Conservation (phyloP, 2,888 invertebrate species). For the Chrysolina oricalcia region DNA sequence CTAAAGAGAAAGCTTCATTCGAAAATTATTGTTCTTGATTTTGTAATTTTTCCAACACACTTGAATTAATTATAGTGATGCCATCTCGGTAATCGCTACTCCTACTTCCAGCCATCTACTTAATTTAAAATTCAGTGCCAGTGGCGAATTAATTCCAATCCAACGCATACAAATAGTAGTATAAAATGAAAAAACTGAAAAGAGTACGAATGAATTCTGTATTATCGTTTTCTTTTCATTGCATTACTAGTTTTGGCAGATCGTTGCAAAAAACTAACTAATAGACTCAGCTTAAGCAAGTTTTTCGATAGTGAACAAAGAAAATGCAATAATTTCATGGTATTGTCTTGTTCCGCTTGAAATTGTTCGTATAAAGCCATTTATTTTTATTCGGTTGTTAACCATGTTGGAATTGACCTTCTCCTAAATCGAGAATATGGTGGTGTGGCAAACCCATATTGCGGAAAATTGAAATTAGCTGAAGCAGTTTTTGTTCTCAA, state of each 20-base stretch:
- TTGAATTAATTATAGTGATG: slow-evolving; percentile 10
- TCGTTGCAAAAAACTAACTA: not conserved
- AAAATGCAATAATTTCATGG: slow-evolving; percentile 19
- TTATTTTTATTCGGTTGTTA: slow-evolving; percentile 48
- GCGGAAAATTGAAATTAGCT: slow-evolving; percentile 19
- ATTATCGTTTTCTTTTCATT: not conserved
- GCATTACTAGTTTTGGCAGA: not conserved
- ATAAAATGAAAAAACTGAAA: not conserved
- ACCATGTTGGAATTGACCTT: slow-evolving; percentile 26
- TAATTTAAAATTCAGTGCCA: slow-evolving; percentile 2
- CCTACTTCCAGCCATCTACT: slow-evolving; percentile 19
- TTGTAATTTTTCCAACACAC: slow-evolving; percentile 42
- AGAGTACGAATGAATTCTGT: not conserved
- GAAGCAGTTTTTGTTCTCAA: not conserved
- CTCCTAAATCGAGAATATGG: slow-evolving; percentile 18
- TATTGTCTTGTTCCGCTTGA: slow-evolving; percentile 39
- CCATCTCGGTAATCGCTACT: not conserved
- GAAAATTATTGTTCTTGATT: slow-evolving; percentile 43
- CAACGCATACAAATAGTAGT: not conserved
- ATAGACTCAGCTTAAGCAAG: not conserved
- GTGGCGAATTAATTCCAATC: slow-evolving; percentile 10
- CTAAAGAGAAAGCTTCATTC: slow-evolving; percentile 44
- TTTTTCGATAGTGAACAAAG: slow-evolving; percentile 13
- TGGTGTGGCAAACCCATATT: slow-evolving; percentile 13
- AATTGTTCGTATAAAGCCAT: slow-evolving; percentile 46